phyloP scores from a whole-genome alignment of 2,113 vertebrate species.

The Dasyprocta punctata region DNA sequence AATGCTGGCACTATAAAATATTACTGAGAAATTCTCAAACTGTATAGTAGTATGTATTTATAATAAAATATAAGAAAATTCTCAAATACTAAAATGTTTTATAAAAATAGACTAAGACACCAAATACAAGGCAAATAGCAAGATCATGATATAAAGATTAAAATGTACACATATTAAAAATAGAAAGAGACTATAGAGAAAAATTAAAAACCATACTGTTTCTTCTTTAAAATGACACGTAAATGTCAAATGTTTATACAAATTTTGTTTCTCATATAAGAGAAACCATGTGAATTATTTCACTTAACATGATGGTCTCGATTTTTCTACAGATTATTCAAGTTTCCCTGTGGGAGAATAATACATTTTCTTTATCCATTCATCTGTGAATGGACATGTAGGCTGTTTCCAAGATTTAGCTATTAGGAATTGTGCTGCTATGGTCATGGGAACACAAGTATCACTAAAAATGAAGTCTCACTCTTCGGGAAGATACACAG shows the following conservation, averaged over 20 bases:
- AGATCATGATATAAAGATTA: too few relatives aligned
- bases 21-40: neutral
- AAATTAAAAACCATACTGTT: too few relatives aligned
- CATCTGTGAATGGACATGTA: neutral
- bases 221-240: too few relatives aligned
- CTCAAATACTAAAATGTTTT: neutral
- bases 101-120: neutral
- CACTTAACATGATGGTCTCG: neutral
- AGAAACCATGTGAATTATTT: neutral
- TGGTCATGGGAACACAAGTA: rapidly evolving
- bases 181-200: too few relatives aligned
- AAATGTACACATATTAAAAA: too few relatives aligned
- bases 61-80: neutral
- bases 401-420: neutral
- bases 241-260: neutral
- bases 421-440: neutral
- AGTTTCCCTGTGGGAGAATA: neutral
- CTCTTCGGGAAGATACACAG: neutral
- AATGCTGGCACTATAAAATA: too few relatives aligned
- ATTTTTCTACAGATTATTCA: neutral
- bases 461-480: neutral
- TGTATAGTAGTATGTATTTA: neutral
- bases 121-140: neutral
- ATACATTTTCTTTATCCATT: neutral
- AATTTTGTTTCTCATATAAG: neutral